Percentiles rank a stretch among this genome's conserved stretches.
phyloP scores from a whole-genome alignment of 2,888 invertebrate species.

The Acanthosepion lycidas region DNA sequence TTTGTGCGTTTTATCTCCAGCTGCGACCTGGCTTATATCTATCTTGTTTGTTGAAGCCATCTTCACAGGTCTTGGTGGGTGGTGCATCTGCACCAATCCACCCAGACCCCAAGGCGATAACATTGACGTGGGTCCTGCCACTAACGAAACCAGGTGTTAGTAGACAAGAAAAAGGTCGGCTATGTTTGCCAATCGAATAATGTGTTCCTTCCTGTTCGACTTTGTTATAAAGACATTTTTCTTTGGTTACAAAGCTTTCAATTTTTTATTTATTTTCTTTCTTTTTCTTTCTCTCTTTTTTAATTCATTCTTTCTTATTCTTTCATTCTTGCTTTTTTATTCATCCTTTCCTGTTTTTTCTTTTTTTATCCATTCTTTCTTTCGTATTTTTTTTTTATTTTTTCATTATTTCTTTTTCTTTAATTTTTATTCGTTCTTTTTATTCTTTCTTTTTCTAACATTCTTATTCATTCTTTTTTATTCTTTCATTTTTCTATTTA shows the following conservation, averaged over 20 bases:
- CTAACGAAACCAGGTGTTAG: conserved; percentile 1
- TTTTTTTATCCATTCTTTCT: background rate
- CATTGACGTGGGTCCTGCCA: background rate
- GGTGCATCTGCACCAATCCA: background rate
- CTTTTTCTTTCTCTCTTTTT: background rate
- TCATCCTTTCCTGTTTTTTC: background rate
- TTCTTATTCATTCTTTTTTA: background rate
- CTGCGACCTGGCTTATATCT: background rate
- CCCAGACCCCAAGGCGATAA: background rate
- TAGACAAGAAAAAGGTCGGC: background rate
- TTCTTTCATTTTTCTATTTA: no score
- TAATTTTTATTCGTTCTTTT: background rate
- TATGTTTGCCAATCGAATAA: conserved; percentile 33
- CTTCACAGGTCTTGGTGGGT: background rate
- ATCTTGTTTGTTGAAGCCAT: background rate
- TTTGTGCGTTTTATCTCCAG: background rate
- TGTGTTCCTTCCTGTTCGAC: background rate
- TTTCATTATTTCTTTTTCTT: background rate
- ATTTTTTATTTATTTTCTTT: background rate
- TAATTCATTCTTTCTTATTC: background rate
- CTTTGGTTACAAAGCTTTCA: background rate
- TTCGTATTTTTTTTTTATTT: background rate
- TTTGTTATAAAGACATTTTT: background rate
- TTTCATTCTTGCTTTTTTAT: background rate
- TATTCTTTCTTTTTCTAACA: background rate